These are phyloP conservation scores for Elanoides forficatus DNA, from an alignment of 2,113 vertebrate species.

Conservation along the genomic window DNA sequence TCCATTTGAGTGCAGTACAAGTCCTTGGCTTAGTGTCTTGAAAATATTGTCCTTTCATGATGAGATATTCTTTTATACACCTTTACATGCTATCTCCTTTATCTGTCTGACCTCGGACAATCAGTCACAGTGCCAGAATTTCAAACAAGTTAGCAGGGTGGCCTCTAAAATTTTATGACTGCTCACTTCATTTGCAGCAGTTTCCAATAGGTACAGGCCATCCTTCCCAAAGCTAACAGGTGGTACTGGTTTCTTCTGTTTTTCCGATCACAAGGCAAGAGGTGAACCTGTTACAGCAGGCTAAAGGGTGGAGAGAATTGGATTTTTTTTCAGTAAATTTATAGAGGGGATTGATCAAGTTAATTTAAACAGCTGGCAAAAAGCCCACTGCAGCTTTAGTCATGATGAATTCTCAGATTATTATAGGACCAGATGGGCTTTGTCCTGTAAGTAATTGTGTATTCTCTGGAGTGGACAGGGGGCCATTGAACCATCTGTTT, in stretches of 20 bases:
- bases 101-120: background rate
- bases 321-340: background rate
- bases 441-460: conserved; percentile 46
- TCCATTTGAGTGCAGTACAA: background rate
- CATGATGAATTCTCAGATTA: conserved; percentile 16
- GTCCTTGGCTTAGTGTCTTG: background rate
- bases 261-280: background rate
- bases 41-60: conserved; percentile 11
- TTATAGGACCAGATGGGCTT: conserved; percentile 54
- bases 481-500: conserved; percentile 40
- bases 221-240: background rate
- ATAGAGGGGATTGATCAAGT: background rate
- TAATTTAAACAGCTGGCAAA: conserved; percentile 33
- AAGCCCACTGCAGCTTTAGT: background rate
- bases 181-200: background rate
- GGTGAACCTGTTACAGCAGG: background rate
- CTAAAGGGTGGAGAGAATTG: background rate
- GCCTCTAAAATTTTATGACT: conserved; percentile 4
- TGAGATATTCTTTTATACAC: background rate
- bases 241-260: background rate
- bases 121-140: background rate
- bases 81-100: background rate
- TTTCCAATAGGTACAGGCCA: background rate
- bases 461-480: conserved; percentile 28
- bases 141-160: background rate